phyloP scores from a whole-genome alignment of 2,113 vertebrate genomes.

The Lathamus discolor region DNA sequence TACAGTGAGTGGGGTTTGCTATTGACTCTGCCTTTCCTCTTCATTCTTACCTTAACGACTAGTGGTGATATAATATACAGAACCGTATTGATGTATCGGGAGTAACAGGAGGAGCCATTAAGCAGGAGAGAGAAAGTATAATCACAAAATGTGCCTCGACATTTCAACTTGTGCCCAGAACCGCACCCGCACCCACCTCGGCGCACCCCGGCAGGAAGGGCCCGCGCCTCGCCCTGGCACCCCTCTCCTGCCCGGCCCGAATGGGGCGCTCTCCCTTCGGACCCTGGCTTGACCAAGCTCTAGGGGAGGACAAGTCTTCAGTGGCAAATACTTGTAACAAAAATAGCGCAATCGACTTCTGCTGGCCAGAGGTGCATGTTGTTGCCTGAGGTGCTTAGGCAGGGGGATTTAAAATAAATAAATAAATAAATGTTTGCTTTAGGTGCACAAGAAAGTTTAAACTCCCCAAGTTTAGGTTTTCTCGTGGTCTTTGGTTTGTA shows the following conservation, averaged over 20 bases:
- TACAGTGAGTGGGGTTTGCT: slow-evolving; percentile 62
- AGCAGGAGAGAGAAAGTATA: slow-evolving; percentile 50
- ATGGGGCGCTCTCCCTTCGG: slow-evolving; percentile 7
- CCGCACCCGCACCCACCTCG: not conserved
- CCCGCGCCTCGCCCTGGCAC: not conserved
- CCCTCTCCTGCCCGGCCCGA: not conserved
- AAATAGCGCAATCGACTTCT: slow-evolving; percentile 51
- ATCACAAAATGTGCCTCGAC: slow-evolving; percentile 60
- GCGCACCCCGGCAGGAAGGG: slow-evolving; percentile 1
- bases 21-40: slow-evolving; percentile 67
- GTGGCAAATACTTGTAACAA: slow-evolving; percentile 42
- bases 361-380: slow-evolving; percentile 13
- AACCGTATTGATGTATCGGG: slow-evolving; percentile 74
- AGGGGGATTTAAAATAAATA: not conserved
- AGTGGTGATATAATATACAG: slow-evolving; percentile 72
- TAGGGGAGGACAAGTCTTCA: slow-evolving; percentile 35
- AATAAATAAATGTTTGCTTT: not conserved
- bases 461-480: not conserved
- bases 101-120: slow-evolving; percentile 78
- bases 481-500: not conserved
- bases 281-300: slow-evolving; percentile 57
- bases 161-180: slow-evolving; percentile 61
- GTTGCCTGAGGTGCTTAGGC: not conserved
- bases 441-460: not conserved
- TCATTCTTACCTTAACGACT: slow-evolving; percentile 73